Evolutionary conservation across 2,797 vertebrate genomes (phyloP).

Genomic region (Streptopelia turtur): DNA sequence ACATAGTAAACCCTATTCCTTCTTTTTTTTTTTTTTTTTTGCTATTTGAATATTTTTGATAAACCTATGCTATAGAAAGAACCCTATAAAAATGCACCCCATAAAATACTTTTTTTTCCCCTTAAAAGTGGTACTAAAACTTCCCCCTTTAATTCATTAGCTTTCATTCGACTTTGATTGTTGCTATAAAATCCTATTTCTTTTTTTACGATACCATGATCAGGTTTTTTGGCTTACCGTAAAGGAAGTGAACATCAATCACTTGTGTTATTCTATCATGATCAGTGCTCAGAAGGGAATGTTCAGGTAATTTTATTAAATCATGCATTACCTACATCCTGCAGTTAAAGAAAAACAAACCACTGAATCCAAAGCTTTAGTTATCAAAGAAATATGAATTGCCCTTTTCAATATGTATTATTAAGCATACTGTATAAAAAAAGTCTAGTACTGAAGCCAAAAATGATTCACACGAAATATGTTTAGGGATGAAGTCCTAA

Average conservation of each 20-base stretch:
- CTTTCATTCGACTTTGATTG: slow-evolving; percentile 64
- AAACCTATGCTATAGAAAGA: neutral
- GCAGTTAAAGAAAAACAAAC: slow-evolving; percentile 47
- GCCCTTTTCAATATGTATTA: neutral
- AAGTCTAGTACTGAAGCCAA: neutral
- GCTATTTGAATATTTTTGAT: neutral
- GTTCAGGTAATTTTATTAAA: slow-evolving; percentile 56
- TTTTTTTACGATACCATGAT: slow-evolving; percentile 54
- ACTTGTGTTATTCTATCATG: slow-evolving; percentile 48
- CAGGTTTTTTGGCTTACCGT: slow-evolving; percentile 53
- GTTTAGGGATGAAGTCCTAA: neutral
- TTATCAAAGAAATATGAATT: slow-evolving; percentile 33
- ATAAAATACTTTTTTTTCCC: slow-evolving; percentile 34
- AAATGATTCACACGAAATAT: neutral
- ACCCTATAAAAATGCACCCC: neutral
- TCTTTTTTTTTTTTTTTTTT: neutral
- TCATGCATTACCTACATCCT: slow-evolving; percentile 23
- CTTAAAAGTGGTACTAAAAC: slow-evolving; percentile 37
- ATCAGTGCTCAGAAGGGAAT: slow-evolving; percentile 41
- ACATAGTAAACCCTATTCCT: neutral
- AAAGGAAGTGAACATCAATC: slow-evolving; percentile 56
- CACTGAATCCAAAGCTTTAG: neutral
- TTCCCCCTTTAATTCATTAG: slow-evolving; percentile 54
- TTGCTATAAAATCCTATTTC: slow-evolving; percentile 56
- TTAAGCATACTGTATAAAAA: neutral